Conservation (phyloP, 30 jellyfish, hydroid and myxozoan genomes). For the Hydractinia echinata region DNA sequence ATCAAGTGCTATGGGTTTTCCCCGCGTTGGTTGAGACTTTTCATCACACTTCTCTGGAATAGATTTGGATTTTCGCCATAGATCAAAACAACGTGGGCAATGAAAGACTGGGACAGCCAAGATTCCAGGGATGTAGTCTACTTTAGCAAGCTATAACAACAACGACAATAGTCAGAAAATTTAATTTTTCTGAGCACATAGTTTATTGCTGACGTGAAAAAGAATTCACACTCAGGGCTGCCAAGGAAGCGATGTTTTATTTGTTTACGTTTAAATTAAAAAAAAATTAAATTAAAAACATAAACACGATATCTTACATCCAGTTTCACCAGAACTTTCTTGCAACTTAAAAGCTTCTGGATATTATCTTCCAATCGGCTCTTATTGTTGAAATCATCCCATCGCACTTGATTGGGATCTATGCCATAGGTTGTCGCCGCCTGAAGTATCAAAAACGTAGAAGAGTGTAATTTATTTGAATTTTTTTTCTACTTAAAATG, state of each 20-base stretch:
- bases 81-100: conserved; percentile 33
- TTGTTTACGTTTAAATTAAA: no score
- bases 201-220: no score
- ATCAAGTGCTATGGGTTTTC: conserved; percentile 14
- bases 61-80: background rate
- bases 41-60: conserved; percentile 13
- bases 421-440: background rate
- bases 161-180: background rate
- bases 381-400: conserved; percentile 29
- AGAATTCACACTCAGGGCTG: no score
- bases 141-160: conserved; percentile 7
- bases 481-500: no score
- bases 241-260: no score
- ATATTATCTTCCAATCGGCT: conserved; percentile 6
- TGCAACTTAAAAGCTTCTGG: background rate
- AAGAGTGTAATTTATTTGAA: no score
- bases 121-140: conserved; percentile 7
- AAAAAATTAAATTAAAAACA: background rate
- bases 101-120: conserved; percentile 31
- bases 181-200: no score
- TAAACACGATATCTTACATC: background rate
- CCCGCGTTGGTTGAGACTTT: conserved; percentile 10
- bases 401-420: background rate
- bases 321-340: background rate
- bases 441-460: no score